These are phyloP conservation scores for Andricus grossulariae DNA, from an alignment of 1,140 invertebrate species.

Conservation along the genomic window DNA sequence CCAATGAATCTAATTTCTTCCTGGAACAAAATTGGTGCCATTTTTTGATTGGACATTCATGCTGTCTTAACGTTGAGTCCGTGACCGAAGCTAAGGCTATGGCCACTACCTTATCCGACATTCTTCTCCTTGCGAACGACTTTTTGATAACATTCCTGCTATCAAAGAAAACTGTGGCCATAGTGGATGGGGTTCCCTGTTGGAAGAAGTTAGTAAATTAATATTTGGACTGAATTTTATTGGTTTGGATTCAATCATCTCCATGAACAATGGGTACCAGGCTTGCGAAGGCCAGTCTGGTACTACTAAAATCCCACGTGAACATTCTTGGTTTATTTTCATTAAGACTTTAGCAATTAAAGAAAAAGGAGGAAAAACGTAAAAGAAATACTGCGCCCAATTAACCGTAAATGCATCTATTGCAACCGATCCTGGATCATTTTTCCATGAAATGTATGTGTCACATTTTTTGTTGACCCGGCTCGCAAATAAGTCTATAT, in stretches of 20 bases:
- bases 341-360: conserved; percentile 44
- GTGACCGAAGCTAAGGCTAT: conserved; percentile 24
- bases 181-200: neutral
- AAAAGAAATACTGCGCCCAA: conserved; percentile 40
- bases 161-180: conserved; percentile 32
- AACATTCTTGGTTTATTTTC: conserved; percentile 44
- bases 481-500: conserved; percentile 42
- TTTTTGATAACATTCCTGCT: conserved; percentile 38
- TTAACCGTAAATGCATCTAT: conserved; percentile 42
- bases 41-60: conserved; percentile 30
- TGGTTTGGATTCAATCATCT: neutral
- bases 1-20: conserved; percentile 23
- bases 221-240: conserved; percentile 29
- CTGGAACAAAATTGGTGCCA: conserved; percentile 42
- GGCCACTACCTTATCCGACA: neutral
- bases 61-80: conserved; percentile 29
- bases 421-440: conserved; percentile 11
- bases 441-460: conserved; percentile 19
- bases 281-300: conserved; percentile 32
- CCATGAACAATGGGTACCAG: conserved; percentile 33
- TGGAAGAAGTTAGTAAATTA: conserved; percentile 4
- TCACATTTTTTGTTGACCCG: conserved; percentile 32
- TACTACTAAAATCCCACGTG: conserved; percentile 32
- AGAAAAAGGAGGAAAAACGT: conserved; percentile 52
- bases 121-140: conserved; percentile 18